A percentile compares a stretch with the other conserved stretches of the same genome.
phyloP scores from a whole-genome alignment of 2,797 vertebrate species.

The Sphenodon punctatus region DNA sequence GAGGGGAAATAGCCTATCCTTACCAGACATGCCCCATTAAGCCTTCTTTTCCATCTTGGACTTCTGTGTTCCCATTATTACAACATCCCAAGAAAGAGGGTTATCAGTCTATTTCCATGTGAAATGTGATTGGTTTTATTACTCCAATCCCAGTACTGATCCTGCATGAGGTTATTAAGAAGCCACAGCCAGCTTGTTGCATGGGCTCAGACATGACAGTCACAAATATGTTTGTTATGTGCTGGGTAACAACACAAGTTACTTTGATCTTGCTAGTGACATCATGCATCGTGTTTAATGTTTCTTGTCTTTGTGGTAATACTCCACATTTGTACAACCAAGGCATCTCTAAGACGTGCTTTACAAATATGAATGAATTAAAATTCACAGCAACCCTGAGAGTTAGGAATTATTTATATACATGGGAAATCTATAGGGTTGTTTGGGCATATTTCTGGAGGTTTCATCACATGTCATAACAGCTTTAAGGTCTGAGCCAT shows the following conservation, averaged over 20 bases:
- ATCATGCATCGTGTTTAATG: not conserved
- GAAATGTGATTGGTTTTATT: not conserved
- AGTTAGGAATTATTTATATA: not conserved
- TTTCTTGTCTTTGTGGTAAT: fast-evolving
- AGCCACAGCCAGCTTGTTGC: not conserved
- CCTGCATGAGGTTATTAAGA: not conserved
- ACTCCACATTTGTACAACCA: fast-evolving
- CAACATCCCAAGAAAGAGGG: not conserved
- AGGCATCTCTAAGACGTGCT: not conserved
- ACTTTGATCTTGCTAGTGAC: fast-evolving
- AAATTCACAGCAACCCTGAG: not conserved
- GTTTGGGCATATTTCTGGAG: too few species aligned
- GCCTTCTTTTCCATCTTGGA: not conserved
- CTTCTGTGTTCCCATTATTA: not conserved
- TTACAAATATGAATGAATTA: not conserved
- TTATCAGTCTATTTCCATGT: not conserved
- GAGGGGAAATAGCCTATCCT: not conserved
- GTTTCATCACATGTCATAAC: too few species aligned
- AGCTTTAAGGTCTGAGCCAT: too few species aligned
- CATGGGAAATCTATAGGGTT: not conserved
- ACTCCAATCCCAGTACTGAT: not conserved
- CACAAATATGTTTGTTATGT: not conserved
- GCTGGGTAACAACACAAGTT: not conserved
- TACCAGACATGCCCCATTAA: not conserved
- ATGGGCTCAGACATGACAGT: not conserved